Conservation (phyloP, 2,113 vertebrate species). For the Sarotherodon lohbergeri region DNA sequence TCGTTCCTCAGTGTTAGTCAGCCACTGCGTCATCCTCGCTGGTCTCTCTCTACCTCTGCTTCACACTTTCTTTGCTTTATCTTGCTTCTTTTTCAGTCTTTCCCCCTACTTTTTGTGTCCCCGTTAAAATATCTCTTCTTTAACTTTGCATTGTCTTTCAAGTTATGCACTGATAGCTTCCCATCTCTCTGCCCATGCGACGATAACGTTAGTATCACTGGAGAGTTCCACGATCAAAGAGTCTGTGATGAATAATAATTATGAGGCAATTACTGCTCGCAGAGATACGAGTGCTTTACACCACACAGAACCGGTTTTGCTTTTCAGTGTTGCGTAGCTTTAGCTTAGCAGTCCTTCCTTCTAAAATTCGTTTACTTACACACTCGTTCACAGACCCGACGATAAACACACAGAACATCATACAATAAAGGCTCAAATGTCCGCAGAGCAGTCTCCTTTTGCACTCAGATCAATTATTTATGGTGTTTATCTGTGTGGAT, state of each 20-base stretch:
- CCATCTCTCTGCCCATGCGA: neutral
- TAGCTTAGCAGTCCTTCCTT: rapidly evolving
- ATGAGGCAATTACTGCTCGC: conserved; percentile 15
- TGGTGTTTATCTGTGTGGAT: neutral
- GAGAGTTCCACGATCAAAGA: conserved; percentile 35
- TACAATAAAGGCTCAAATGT: neutral
- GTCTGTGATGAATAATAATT: conserved; percentile 40
- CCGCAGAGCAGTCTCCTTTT: neutral
- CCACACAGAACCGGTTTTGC: neutral
- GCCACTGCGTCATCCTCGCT: neutral
- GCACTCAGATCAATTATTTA: neutral
- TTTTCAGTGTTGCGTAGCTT: rapidly evolving
- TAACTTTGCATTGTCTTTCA: neutral
- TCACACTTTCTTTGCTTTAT: neutral
- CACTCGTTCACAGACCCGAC: neutral
- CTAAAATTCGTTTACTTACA: neutral
- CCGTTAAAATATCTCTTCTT: neutral
- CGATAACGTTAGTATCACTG: conserved; percentile 24
- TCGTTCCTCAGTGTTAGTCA: neutral
- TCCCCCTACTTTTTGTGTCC: neutral
- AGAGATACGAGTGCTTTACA: neutral
- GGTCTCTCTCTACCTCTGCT: neutral
- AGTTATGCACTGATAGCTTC: neutral
- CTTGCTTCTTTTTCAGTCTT: neutral
- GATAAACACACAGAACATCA: neutral